Evolutionary conservation across 1,140 invertebrate species (phyloP).

Genomic region (Potamilus streckersoni): DNA sequence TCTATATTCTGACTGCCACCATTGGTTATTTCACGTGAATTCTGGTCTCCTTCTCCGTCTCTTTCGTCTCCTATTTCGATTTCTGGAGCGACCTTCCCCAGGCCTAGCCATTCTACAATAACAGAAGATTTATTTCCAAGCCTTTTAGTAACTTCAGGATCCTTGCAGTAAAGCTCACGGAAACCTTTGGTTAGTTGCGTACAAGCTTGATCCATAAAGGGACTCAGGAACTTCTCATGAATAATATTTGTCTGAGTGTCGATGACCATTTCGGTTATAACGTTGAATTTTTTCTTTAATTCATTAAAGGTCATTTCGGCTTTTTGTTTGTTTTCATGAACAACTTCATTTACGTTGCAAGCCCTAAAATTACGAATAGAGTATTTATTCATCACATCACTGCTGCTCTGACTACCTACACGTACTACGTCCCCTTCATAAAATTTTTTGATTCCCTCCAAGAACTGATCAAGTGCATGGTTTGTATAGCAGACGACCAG

Average conservation of each 20-base stretch:
- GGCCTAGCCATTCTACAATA: conserved; percentile 39
- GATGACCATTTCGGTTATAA: conserved; percentile 21
- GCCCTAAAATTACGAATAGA: conserved; percentile 28
- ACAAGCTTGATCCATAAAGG: conserved; percentile 24
- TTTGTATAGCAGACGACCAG: conserved; percentile 87
- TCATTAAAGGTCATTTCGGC: neutral
- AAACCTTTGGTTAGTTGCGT: conserved; percentile 19
- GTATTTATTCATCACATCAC: conserved; percentile 37
- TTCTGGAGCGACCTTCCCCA: conserved; percentile 10
- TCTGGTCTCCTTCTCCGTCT: neutral
- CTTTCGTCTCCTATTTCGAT: neutral
- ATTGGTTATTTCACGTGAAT: neutral
- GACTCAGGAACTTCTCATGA: conserved; percentile 28
- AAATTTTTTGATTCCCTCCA: conserved; percentile 73
- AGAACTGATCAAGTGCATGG: conserved; percentile 88
- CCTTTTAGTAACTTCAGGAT: neutral
- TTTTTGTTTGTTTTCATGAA: neutral
- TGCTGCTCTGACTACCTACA: conserved; percentile 79
- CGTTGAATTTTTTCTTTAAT: conserved; percentile 5
- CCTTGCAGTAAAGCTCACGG: conserved; percentile 8
- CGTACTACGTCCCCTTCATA: conserved; percentile 72
- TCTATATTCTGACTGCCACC: no score
- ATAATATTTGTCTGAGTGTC: conserved; percentile 25
- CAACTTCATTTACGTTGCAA: conserved; percentile 3
- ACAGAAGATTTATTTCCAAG: conserved; percentile 17